These are phyloP conservation scores for Ectropis crepuscularia DNA, from an alignment of 2,888 invertebrate genomes.

Conservation along the genomic window DNA sequence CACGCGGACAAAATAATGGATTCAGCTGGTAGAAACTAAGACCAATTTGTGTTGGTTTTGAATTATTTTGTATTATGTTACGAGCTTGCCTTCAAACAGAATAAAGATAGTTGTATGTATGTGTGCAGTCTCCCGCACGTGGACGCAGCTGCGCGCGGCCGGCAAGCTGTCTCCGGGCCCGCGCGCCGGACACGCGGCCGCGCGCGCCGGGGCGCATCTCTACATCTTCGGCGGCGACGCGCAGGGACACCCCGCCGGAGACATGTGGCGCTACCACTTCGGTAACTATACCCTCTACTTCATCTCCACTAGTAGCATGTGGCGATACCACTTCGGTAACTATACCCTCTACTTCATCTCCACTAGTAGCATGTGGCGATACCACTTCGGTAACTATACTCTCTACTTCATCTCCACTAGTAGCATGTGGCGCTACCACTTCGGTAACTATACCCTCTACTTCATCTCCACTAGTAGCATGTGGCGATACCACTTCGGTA, in stretches of 20 bases:
- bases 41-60: too few relatives aligned
- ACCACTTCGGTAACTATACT: conserved; percentile 88
- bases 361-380: conserved; percentile 93
- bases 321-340: conserved; percentile 92
- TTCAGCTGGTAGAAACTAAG: too few relatives aligned
- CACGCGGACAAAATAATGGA: too few relatives aligned
- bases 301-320: too few relatives aligned
- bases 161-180: conserved; percentile 88
- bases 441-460: conserved; percentile 85
- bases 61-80: too few relatives aligned
- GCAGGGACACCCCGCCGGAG: conserved; percentile 88
- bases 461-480: too few relatives aligned
- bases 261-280: conserved; percentile 93
- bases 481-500: too few relatives aligned
- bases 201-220: conserved; percentile 90
- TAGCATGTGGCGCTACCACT: conserved; percentile 93
- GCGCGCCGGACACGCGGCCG: conserved; percentile 91
- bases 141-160: conserved; percentile 86
- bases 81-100: background rate
- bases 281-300: conserved; percentile 82
- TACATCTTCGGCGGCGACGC: conserved; percentile 92
- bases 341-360: too few relatives aligned
- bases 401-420: too few relatives aligned
- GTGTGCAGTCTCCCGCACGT: conserved; percentile 84
- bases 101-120: background rate